These are phyloP conservation scores for Patiria pectinifera DNA, from an alignment of 53 echinoderm and acorn worm species.

Conservation along the genomic window DNA sequence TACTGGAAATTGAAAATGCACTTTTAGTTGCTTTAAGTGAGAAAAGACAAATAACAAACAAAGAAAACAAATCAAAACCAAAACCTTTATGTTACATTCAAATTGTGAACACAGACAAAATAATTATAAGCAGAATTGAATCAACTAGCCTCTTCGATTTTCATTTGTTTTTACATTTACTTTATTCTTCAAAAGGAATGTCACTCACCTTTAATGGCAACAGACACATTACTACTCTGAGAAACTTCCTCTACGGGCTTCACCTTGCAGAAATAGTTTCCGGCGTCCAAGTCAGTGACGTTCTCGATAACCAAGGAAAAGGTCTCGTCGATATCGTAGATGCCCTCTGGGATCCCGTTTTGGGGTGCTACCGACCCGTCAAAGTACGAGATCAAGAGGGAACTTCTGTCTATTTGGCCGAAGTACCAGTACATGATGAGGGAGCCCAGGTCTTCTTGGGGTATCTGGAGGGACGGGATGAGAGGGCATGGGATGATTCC, in stretches of 20 bases:
- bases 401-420: background rate
- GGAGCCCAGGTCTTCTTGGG: background rate
- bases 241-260: background rate
- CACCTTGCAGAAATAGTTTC: background rate
- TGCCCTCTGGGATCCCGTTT: background rate
- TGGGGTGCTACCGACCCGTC: background rate
- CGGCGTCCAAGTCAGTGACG: slow-evolving; percentile 1
- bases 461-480: background rate
- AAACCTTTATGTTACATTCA: no score
- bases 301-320: slow-evolving; percentile 28
- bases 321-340: slow-evolving; percentile 2
- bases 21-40: no score
- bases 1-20: slow-evolving; percentile 3
- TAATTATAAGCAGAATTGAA: no score
- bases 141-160: no score
- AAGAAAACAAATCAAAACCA: no score
- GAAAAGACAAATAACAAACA: background rate
- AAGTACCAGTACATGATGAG: slow-evolving; percentile 27
- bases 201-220: background rate
- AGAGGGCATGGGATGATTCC: slow-evolving; percentile 3
- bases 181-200: background rate
- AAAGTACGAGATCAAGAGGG: slow-evolving; percentile 8
- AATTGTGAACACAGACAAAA: no score
- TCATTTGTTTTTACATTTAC: background rate
- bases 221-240: background rate